Evolutionary conservation across 2,797 vertebrate genomes (phyloP).

Genomic region (Microhierax caerulescens): DNA sequence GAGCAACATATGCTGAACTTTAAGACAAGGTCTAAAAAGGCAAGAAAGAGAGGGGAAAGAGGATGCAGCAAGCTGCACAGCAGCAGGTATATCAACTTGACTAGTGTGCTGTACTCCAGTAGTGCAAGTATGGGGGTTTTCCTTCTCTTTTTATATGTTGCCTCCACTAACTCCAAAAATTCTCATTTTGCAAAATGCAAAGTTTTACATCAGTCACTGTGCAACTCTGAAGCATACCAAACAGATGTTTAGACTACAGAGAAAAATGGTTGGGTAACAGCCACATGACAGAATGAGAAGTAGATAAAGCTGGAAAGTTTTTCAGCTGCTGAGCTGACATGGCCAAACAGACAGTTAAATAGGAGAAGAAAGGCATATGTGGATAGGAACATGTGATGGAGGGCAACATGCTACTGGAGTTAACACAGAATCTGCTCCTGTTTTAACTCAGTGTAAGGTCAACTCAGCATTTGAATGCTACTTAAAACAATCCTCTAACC

Average conservation of each 20-base stretch:
- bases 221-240: background rate
- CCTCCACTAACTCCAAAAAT: background rate
- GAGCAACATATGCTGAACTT: background rate
- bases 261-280: background rate
- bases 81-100: background rate
- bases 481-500: background rate
- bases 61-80: background rate
- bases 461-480: background rate
- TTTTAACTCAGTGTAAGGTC: background rate
- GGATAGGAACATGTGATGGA: background rate
- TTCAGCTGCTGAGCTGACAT: background rate
- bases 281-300: background rate
- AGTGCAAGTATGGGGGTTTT: background rate
- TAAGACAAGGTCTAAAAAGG: background rate
- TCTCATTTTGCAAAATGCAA: background rate
- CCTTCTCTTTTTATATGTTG: background rate
- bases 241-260: background rate
- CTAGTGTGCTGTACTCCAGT: background rate
- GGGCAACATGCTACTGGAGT: background rate
- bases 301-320: background rate
- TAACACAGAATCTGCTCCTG: background rate
- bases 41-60: background rate
- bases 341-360: background rate
- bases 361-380: rapidly evolving
- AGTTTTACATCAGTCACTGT: background rate